phyloP scores from a whole-genome alignment of 2,797 vertebrate genomes.

The Leptodactylus fallax region DNA sequence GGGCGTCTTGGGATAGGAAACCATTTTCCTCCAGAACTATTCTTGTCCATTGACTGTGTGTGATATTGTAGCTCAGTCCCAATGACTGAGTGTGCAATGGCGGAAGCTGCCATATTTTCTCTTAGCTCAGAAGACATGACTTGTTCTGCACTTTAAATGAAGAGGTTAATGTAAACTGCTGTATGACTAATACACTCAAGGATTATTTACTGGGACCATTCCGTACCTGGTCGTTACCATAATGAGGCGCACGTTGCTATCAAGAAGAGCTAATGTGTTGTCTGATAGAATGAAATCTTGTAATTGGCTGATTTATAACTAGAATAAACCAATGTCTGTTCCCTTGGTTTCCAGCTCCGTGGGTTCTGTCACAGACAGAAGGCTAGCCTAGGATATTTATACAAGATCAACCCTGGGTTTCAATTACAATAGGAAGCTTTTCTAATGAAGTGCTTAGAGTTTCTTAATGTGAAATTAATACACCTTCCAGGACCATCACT shows the following conservation, averaged over 20 bases:
- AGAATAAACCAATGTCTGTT: conserved; percentile 24
- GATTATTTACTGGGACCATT: conserved; percentile 12
- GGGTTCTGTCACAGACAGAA: conserved; percentile 25
- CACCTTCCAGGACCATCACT: conserved; percentile 58
- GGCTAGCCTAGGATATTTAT: conserved; percentile 35
- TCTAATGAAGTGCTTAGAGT: conserved; percentile 61
- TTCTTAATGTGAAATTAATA: conserved; percentile 64
- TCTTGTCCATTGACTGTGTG: too few relatives aligned
- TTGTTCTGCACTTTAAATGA: neutral
- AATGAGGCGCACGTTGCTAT: neutral
- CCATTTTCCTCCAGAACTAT: too few relatives aligned
- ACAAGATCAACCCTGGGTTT: conserved; percentile 38
- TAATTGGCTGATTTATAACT: conserved; percentile 28
- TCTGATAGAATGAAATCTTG: neutral
- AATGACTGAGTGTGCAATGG: too few relatives aligned
- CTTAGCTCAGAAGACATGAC: neutral
- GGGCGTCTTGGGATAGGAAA: too few relatives aligned
- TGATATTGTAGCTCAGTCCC: neutral
- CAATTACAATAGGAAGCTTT: conserved; percentile 56
- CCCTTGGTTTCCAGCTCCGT: neutral
- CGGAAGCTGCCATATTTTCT: neutral
- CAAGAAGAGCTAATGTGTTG: neutral
- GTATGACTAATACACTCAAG: neutral
- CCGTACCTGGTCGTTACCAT: neutral
- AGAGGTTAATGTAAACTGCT: neutral